Base-by-base conservation (phyloP, 2,888 invertebrate genomes). In the Ophion slaviceki region DNA sequence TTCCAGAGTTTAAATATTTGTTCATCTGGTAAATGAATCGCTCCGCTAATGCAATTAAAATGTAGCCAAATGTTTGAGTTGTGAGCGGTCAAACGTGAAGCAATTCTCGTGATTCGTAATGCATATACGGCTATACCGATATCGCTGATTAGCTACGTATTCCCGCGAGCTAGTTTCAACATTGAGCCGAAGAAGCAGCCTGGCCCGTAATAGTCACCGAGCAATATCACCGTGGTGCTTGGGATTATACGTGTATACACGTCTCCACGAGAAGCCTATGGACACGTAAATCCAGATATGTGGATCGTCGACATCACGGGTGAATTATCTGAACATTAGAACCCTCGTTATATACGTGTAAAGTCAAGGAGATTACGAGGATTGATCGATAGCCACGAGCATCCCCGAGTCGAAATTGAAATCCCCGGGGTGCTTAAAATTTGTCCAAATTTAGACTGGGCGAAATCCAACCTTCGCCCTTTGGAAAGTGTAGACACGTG, bases 241-340 rank as follows among this genome's bases (percentile, higher is more conserved):
- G 20, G 36, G 36, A 67, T 57, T 57, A 67, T 64, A 40, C 67
- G 8, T 40, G 10, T n/a, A 47, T 57, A 40, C 36, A 14, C 57
- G 36, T 5, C 24, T 10, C 7, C 5, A 40, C 40, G 61, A 61
- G 45, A 7, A 32, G 4, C 10, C 36, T 71, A 40, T 75, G 47
- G 62, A 2, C 36, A 67, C 17, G 11, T 5, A 76, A 24, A 17
- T 70, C n/a, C 20, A 2, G 24, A 45, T 57, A 62, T 36, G 20
- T 20, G 66, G 20, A 32, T 62, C 70, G 53, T 62, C 20, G 47
- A 79, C 62, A 53, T 71, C 32, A 53, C 36, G 40, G n/a, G 47
- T 79, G 62, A 79, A 79, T 79, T 70, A 79, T 79, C 79, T 17
- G 79, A 62, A 20, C 62, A 70, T 71, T 70, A 71, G 61, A 32